Percentiles rank a stretch among this genome's conserved stretches.
Evolutionary conservation across 2,888 invertebrate species (phyloP).

Genomic region (Microchrysa polita): DNA sequence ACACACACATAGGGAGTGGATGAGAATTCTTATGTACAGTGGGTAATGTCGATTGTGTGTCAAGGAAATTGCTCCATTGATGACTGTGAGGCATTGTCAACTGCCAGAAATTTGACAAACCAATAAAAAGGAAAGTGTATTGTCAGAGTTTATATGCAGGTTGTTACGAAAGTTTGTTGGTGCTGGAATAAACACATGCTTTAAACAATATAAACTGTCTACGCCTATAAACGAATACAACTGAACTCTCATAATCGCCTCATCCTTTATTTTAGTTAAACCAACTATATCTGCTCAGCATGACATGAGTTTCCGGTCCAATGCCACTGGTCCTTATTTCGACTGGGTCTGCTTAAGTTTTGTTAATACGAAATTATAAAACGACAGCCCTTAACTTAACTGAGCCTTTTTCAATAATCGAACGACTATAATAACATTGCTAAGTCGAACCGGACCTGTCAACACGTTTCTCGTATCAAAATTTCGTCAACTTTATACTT

Average conservation of each 20-base stretch:
- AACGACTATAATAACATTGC: slow-evolving; percentile 17
- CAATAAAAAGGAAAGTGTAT: slow-evolving; percentile 24
- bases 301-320: slow-evolving; percentile 31
- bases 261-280: neutral
- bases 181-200: neutral
- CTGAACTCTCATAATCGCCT: neutral
- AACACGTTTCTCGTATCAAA: slow-evolving; percentile 22
- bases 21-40: slow-evolving; percentile 4
- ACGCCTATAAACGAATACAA: neutral
- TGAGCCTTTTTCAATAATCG: neutral
- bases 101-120: slow-evolving; percentile 19
- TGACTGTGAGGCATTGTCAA: slow-evolving; percentile 10
- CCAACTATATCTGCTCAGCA: neutral
- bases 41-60: neutral
- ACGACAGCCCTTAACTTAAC: neutral
- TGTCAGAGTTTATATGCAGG: neutral
- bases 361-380: neutral
- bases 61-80: slow-evolving; percentile 35
- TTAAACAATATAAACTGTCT: neutral
- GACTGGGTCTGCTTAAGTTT: neutral
- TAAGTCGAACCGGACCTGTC: slow-evolving; percentile 28
- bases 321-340: neutral
- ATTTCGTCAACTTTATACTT: neutral
- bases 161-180: neutral
- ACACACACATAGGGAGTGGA: slow-evolving; percentile 11